Conservation (phyloP, 2,888 invertebrate species). For the Galeruca laticollis region DNA sequence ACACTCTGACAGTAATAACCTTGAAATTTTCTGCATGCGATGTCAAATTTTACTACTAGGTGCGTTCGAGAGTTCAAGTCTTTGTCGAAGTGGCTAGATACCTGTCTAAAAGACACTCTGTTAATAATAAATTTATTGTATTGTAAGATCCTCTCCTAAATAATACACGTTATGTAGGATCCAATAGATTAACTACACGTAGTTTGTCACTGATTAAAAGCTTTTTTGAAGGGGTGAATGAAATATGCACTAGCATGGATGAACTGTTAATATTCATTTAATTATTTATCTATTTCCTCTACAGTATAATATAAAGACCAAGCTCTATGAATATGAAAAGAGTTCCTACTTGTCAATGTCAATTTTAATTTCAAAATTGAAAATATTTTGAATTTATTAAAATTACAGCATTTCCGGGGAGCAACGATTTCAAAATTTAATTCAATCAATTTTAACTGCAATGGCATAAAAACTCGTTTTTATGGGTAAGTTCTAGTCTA, state of each 20-base stretch:
- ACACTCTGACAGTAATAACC: slow-evolving; percentile 18
- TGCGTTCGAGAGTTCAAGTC: background rate
- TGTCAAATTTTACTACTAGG: background rate
- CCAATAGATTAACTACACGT: too few relatives aligned
- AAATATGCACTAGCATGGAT: too few relatives aligned
- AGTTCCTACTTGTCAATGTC: background rate
- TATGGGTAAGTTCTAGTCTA: slow-evolving; percentile 24
- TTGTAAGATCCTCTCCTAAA: too few relatives aligned
- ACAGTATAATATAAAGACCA: background rate
- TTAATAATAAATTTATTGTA: too few relatives aligned
- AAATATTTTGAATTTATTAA: slow-evolving; percentile 7
- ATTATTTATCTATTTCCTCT: too few relatives aligned
- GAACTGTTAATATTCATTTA: too few relatives aligned
- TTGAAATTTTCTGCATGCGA: slow-evolving; percentile 5
- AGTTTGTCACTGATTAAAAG: background rate
- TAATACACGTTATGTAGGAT: too few relatives aligned
- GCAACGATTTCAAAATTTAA: background rate
- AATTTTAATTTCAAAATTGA: slow-evolving; percentile 1
- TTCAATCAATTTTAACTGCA: background rate
- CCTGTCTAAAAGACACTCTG: too few relatives aligned
- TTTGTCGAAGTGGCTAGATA: too few relatives aligned
- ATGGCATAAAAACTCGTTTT: slow-evolving; percentile 9
- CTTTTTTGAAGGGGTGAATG: too few relatives aligned
- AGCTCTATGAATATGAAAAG: background rate
- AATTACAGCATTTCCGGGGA: background rate